Conservation (phyloP, 2,113 vertebrate species). For the Balaeniceps rex region DNA sequence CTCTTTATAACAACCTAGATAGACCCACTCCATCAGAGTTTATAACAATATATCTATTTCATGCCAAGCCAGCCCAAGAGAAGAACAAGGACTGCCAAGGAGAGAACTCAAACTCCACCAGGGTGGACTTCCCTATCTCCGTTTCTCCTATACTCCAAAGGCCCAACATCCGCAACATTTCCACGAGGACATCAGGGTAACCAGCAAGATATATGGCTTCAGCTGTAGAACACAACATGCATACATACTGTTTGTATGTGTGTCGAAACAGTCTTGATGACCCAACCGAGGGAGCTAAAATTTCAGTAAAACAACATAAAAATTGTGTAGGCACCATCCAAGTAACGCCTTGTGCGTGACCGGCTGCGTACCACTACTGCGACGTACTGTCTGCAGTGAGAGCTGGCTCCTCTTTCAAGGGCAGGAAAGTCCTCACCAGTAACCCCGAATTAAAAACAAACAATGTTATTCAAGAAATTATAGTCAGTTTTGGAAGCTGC, state of each 20-base stretch:
- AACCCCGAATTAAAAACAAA: background rate
- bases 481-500: background rate
- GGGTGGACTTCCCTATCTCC: background rate
- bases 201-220: rapidly evolving
- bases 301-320: background rate
- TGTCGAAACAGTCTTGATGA: background rate
- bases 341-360: background rate
- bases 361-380: background rate
- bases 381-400: background rate
- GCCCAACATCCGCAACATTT: background rate
- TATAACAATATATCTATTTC: rapidly evolving
- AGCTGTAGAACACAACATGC: rapidly evolving
- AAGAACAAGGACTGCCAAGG: background rate
- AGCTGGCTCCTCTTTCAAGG: background rate
- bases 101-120: background rate
- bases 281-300: background rate
- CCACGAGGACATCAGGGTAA: rapidly evolving
- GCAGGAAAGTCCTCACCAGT: background rate
- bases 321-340: background rate
- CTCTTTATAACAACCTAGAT: background rate
- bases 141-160: background rate
- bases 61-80: background rate
- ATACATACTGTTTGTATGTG: background rate
- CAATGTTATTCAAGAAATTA: background rate
- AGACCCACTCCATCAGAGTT: background rate